A percentile compares a stretch with the other conserved stretches of the same genome.
Evolutionary conservation across 2,113 vertebrate species (phyloP).

Genomic region (Nansenia antarctica): DNA sequence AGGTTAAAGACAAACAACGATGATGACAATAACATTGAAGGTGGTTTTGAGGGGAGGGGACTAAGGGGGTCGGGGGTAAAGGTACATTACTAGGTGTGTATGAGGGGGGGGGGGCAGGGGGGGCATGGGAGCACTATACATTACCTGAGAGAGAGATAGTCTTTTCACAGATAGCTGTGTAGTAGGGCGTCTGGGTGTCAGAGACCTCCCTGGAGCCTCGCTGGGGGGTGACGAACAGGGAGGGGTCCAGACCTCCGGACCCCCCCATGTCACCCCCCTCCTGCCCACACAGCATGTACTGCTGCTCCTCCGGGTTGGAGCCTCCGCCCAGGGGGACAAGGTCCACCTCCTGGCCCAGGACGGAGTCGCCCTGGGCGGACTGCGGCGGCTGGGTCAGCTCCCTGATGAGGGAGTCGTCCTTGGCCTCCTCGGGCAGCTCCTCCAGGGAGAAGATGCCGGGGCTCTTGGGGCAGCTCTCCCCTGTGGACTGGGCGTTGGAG

Average conservation of each 20-base stretch:
- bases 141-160: conserved; percentile 81
- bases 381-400: conserved; percentile 40
- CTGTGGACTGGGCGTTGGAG: conserved; percentile 73
- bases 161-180: conserved; percentile 74
- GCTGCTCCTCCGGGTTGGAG: conserved; percentile 50
- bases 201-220: conserved; percentile 45
- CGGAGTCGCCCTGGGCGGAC: background rate
- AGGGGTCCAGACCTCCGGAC: background rate
- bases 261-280: conserved; percentile 27
- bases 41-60: conserved; percentile 16
- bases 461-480: conserved; percentile 77
- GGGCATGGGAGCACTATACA: conserved; percentile 67
- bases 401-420: conserved; percentile 49
- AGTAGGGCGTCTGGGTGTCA: conserved; percentile 67
- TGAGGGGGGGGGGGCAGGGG: conserved; percentile 5
- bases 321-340: background rate
- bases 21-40: conserved; percentile 21
- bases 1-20: conserved; percentile 50
- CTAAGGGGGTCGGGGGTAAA: no score
- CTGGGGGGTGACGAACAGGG: conserved; percentile 23
- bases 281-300: conserved; percentile 66
- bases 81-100: conserved; percentile 3
- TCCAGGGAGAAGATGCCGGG: conserved; percentile 80
- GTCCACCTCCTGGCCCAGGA: no score
- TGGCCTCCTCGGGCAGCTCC: conserved; percentile 70